phyloP scores from a whole-genome alignment of 2,888 invertebrate genomes.

The Mylabris sibirica region DNA sequence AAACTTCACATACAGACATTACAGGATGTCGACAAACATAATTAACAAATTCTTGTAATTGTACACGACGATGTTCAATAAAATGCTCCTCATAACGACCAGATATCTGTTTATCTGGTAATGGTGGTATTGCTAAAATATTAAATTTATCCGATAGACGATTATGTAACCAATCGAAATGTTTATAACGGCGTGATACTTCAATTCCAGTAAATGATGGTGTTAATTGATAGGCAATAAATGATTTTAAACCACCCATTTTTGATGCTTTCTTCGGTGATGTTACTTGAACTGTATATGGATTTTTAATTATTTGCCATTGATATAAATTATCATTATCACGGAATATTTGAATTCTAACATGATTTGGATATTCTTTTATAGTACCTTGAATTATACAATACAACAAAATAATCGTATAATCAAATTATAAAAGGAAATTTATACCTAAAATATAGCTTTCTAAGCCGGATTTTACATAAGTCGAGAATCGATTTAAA shows the following conservation, averaged over 20 bases:
- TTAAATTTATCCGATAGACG: conserved; percentile 93
- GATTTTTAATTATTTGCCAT: conserved; percentile 77
- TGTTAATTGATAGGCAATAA: conserved; percentile 94
- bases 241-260: conserved; percentile 96
- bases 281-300: conserved; percentile 86
- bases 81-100: conserved; percentile 97
- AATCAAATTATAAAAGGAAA: neutral
- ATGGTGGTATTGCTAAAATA: conserved; percentile 92
- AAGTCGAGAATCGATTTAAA: conserved; percentile 83
- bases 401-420: neutral
- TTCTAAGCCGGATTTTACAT: conserved; percentile 90
- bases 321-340: conserved; percentile 77
- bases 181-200: conserved; percentile 95
- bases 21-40: conserved; percentile 97
- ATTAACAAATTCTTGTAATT: conserved; percentile 95
- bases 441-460: conserved; percentile 82
- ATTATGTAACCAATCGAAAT: conserved; percentile 99
- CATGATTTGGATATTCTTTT: conserved; percentile 73
- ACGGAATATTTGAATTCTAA: conserved; percentile 71
- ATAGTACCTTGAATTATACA: conserved; percentile 66
- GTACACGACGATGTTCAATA: conserved; percentile 92
- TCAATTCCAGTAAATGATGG: conserved; percentile 94
- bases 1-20: conserved; percentile 88
- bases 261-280: conserved; percentile 98
- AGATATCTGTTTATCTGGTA: conserved; percentile 98